These are phyloP conservation scores for Phyllotreta striolata DNA, from an alignment of 2,888 invertebrate species.

Conservation along the genomic window DNA sequence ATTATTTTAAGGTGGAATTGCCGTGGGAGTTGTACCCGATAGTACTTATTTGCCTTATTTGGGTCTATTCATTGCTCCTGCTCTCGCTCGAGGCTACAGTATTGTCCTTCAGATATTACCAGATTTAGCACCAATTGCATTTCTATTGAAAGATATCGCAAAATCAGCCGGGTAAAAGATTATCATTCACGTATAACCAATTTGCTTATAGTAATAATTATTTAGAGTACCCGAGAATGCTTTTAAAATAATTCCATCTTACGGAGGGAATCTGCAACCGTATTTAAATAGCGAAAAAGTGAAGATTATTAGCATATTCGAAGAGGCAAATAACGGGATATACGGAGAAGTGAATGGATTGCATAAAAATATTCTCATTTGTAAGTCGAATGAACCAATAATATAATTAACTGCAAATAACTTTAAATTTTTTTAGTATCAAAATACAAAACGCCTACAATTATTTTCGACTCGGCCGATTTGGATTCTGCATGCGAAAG, in stretches of 20 bases:
- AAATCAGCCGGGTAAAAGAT: slow-evolving; percentile 60
- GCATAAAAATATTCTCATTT: slow-evolving; percentile 44
- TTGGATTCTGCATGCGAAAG: slow-evolving; percentile 65
- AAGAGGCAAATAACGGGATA: slow-evolving; percentile 43
- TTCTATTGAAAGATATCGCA: slow-evolving; percentile 62
- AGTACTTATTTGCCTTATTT: slow-evolving; percentile 62
- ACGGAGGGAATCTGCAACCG: slow-evolving; percentile 38
- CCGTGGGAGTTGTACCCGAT: slow-evolving; percentile 59
- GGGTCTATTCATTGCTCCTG: slow-evolving; percentile 62
- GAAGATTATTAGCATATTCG: slow-evolving; percentile 43
- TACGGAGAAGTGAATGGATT: slow-evolving; percentile 40
- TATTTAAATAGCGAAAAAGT: slow-evolving; percentile 43
- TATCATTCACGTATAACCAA: slow-evolving; percentile 21
- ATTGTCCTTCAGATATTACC: slow-evolving; percentile 62
- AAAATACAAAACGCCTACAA: slow-evolving; percentile 57
- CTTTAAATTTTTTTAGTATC: slow-evolving; percentile 34
- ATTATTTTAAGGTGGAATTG: slow-evolving; percentile 60
- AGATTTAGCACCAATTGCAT: slow-evolving; percentile 58
- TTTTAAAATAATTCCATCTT: slow-evolving; percentile 49
- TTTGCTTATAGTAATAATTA: slow-evolving; percentile 17
- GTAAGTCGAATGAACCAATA: slow-evolving; percentile 38
- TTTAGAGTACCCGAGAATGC: slow-evolving; percentile 48
- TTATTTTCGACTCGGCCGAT: slow-evolving; percentile 66
- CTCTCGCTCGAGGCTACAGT: slow-evolving; percentile 63
- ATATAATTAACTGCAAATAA: background rate